Base-by-base conservation (phyloP, 2,797 vertebrate genomes). In the Phataginus tricuspis region DNA sequence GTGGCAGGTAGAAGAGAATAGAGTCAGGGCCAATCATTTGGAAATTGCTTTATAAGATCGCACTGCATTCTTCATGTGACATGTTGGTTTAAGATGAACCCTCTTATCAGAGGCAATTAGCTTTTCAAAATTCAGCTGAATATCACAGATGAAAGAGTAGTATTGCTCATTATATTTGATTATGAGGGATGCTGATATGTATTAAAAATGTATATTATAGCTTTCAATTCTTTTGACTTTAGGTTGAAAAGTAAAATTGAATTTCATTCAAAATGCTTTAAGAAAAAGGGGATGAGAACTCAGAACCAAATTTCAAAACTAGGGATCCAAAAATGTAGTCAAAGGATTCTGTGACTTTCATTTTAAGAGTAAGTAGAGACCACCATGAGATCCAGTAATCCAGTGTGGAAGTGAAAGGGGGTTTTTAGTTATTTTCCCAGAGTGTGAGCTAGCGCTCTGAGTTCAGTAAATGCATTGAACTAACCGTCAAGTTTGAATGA, bases 41-140 rank as follows among this genome's bases (percentile, higher is more conserved):
- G 51, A 72, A 92, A 92, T 92, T 5, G 39, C 23, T 79, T 72
- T 42, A 23, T 12, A 92, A 93, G 31, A 53, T 55, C 2, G 0
- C 21, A 34, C 37, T 31, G 23, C 34, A 1, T 61, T 66, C 45
- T 86, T 83, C 92, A 49, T 49, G 31, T 77, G 9, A 15, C 39
- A 9, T 11, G n/a, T 72, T 42, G 51, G 72, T n/a, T 96, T 94
- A 93, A 85, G 29, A 96, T 89, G 49, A 90, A 5, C 0, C 3
- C 31, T 97, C 97, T 97, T 63, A 96, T 88, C 12, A 59, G 16
- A 86, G 80, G 31, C 49, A 91, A 53, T 92, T 96, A 34, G 0
- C 0, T 25, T 95, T 97, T 29, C 39, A 94, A 0, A 91, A n/a
- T 71, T 96, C 97, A 42, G 49, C 49, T 59, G 29, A 93, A 68